Conservation (phyloP, 2,888 invertebrate genomes). For the Protula sp. region DNA sequence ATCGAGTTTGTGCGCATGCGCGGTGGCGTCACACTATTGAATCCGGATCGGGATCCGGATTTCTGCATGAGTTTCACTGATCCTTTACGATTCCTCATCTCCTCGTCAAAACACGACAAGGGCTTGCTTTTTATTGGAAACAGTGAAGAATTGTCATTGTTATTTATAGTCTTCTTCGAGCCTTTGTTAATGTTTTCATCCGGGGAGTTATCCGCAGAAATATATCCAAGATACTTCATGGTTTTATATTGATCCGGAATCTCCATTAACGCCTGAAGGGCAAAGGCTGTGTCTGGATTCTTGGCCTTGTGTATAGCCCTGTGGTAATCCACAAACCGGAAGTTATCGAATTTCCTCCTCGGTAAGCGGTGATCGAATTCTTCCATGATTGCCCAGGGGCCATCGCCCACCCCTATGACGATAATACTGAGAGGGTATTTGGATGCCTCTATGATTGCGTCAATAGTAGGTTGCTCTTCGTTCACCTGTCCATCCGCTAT, state of each 20-base stretch:
- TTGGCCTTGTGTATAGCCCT: constrained; percentile 40
- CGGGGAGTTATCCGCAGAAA: no score
- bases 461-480: constrained; percentile 54
- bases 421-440: constrained; percentile 56
- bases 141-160: no score
- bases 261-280: constrained; percentile 56
- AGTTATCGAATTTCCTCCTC: constrained; percentile 57
- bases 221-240: constrained; percentile 42
- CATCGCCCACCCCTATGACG: constrained; percentile 59
- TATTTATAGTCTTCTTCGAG: no score
- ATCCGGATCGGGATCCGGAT: no score
- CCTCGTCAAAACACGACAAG: no score
- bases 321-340: constrained; percentile 58
- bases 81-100: no score
- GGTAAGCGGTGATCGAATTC: constrained; percentile 57
- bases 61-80: no score
- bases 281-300: constrained; percentile 52
- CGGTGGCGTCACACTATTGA: no score
- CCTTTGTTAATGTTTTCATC: no score
- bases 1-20: no score
- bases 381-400: constrained; percentile 58
- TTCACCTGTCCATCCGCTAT: constrained; percentile 58
- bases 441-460: constrained; percentile 57
- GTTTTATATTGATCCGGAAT: constrained; percentile 56
- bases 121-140: no score